Percentiles rank a stretch among this genome's conserved stretches.
Conservation (phyloP, 2,797 vertebrate genomes). For the Pipistrellus nathusii region DNA sequence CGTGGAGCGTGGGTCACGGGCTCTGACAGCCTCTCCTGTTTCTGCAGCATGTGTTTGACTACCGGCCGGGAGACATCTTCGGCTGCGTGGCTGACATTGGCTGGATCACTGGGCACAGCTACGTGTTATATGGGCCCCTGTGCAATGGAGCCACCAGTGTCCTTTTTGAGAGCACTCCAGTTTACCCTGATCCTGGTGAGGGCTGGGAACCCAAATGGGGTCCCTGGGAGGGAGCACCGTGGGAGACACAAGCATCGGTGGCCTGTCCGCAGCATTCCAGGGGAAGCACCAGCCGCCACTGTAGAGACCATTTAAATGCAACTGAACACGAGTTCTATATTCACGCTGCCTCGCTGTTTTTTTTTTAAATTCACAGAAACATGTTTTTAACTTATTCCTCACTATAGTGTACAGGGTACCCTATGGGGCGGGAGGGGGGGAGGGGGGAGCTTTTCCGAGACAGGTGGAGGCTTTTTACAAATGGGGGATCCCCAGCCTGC, state of each 20-base stretch:
- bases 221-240: not conserved
- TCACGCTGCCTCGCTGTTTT: not conserved
- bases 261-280: not conserved
- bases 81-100: conserved; percentile 97
- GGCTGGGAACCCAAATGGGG: not conserved
- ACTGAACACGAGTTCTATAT: not conserved
- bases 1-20: not conserved
- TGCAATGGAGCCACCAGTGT: conserved; percentile 96
- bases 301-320: not conserved
- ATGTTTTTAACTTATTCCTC: not conserved
- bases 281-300: not conserved
- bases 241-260: not conserved
- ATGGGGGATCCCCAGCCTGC: too few relatives aligned
- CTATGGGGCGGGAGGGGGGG: not conserved
- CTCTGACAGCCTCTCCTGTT: conserved; percentile 32
- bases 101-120: conserved; percentile 99
- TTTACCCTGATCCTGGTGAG: conserved; percentile 97
- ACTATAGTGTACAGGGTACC: not conserved
- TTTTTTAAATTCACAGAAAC: not conserved
- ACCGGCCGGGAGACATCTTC: conserved; percentile 94
- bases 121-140: conserved; percentile 96
- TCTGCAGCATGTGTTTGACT: conserved; percentile 95
- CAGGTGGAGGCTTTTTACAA: not conserved
- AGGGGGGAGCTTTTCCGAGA: too few relatives aligned
- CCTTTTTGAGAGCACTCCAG: conserved; percentile 97